phyloP scores from a whole-genome alignment of 2,113 vertebrate genomes.

The Dicentrarchus labrax region DNA sequence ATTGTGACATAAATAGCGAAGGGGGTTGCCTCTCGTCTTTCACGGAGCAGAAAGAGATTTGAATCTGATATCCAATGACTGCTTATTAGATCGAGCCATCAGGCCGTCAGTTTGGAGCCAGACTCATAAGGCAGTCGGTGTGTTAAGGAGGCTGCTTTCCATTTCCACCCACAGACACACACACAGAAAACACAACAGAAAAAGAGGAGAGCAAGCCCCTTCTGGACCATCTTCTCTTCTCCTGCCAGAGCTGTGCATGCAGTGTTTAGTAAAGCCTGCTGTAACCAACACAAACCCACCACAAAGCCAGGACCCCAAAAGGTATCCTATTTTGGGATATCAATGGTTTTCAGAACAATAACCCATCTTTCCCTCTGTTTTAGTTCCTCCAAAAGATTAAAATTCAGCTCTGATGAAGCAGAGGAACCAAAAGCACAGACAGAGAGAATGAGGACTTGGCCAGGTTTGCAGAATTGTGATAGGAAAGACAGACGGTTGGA shows the following conservation, averaged over 20 bases:
- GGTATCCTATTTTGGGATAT: slow-evolving; percentile 30
- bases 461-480: slow-evolving; percentile 3
- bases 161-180: slow-evolving; percentile 47
- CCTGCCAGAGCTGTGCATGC: slow-evolving; percentile 32
- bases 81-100: slow-evolving; percentile 75
- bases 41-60: slow-evolving; percentile 58
- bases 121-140: slow-evolving; percentile 59
- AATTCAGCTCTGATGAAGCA: not conserved
- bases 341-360: slow-evolving; percentile 42
- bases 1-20: slow-evolving; percentile 68
- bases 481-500: slow-evolving; percentile 8
- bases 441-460: slow-evolving; percentile 1
- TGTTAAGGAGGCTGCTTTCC: slow-evolving; percentile 52
- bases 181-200: slow-evolving; percentile 29
- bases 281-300: slow-evolving; percentile 20
- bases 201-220: slow-evolving; percentile 37
- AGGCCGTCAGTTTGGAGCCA: slow-evolving; percentile 73
- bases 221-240: slow-evolving; percentile 43
- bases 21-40: slow-evolving; percentile 68
- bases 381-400: slow-evolving; percentile 17
- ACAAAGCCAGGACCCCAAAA: slow-evolving; percentile 16
- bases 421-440: slow-evolving; percentile 7
- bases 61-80: slow-evolving; percentile 70
- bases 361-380: not conserved
- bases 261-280: slow-evolving; percentile 29